Percentiles rank a stretch among this genome's conserved stretches.
phyloP scores from a whole-genome alignment of 2,797 vertebrate genomes.

The Neosilurus mollespiculum region DNA sequence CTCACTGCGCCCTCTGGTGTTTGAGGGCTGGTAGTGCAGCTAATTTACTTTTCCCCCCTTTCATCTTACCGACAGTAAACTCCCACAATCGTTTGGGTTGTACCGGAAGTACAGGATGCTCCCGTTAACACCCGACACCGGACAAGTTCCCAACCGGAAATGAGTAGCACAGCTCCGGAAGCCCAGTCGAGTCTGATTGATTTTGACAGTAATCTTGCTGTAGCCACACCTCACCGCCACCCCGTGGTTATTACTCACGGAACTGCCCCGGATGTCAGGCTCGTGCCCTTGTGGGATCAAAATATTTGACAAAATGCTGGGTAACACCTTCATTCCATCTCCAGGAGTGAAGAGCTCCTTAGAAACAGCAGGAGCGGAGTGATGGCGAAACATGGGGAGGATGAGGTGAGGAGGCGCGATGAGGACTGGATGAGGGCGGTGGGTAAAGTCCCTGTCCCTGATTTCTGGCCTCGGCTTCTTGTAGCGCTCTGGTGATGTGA shows the following conservation, averaged over 20 bases:
- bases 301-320: constrained; percentile 47
- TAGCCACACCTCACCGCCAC: constrained; percentile 65
- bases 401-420: constrained; percentile 33
- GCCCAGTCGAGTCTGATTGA: constrained; percentile 55
- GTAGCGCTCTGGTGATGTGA: constrained; percentile 7
- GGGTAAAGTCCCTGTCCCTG: constrained; percentile 2
- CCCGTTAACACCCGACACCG: constrained; percentile 28
- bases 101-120: constrained; percentile 62
- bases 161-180: constrained; percentile 41
- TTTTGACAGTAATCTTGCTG: constrained; percentile 56
- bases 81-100: constrained; percentile 56
- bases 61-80: constrained; percentile 51
- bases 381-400: constrained; percentile 65
- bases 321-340: constrained; percentile 35
- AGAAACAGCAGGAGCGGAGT: constrained; percentile 46
- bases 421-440: background rate
- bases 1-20: background rate
- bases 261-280: background rate
- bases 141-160: constrained; percentile 63
- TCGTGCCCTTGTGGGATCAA: constrained; percentile 48
- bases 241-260: constrained; percentile 4
- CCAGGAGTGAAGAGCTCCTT: constrained; percentile 56
- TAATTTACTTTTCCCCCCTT: no score
- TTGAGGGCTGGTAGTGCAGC: no score
- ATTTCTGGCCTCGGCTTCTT: constrained; percentile 27